phyloP scores from a whole-genome alignment of 2,888 invertebrate genomes.

The Nycteola revayana region DNA sequence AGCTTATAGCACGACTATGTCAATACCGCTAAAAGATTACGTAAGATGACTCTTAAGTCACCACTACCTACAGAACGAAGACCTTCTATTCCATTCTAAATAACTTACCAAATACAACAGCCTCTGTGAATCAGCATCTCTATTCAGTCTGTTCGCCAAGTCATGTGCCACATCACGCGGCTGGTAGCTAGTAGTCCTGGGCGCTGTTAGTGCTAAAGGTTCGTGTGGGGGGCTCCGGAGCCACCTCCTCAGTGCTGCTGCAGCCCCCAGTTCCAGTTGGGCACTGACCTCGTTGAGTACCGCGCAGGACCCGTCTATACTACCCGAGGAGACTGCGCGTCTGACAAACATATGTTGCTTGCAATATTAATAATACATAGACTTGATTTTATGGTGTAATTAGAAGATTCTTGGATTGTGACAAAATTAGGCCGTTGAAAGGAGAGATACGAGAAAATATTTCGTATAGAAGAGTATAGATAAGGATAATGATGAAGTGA shows the following conservation, averaged over 20 bases:
- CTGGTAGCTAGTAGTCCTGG: slow-evolving; percentile 61
- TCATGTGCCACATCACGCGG: slow-evolving; percentile 22
- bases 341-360: slow-evolving; percentile 71
- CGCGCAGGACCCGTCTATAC: slow-evolving; percentile 97
- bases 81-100: too few species aligned
- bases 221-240: slow-evolving; percentile 80
- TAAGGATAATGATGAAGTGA: too few species aligned
- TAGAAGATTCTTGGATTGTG: too few species aligned
- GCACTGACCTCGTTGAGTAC: slow-evolving; percentile 96
- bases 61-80: too few species aligned
- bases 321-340: slow-evolving; percentile 94
- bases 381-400: too few species aligned
- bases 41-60: too few species aligned
- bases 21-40: too few species aligned
- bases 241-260: slow-evolving; percentile 64
- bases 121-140: slow-evolving; percentile 89
- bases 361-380: too few species aligned
- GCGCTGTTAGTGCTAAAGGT: slow-evolving; percentile 49
- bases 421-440: too few species aligned
- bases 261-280: slow-evolving; percentile 89
- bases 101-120: slow-evolving; percentile 89
- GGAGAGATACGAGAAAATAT: too few species aligned
- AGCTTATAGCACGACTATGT: too few species aligned
- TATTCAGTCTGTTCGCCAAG: slow-evolving; percentile 77
- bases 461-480: too few species aligned